A percentile compares a stretch with the other conserved stretches of the same genome.
Conservation (phyloP, 92 coral and sea anemone species). For the Palythoa caribaeorum region DNA sequence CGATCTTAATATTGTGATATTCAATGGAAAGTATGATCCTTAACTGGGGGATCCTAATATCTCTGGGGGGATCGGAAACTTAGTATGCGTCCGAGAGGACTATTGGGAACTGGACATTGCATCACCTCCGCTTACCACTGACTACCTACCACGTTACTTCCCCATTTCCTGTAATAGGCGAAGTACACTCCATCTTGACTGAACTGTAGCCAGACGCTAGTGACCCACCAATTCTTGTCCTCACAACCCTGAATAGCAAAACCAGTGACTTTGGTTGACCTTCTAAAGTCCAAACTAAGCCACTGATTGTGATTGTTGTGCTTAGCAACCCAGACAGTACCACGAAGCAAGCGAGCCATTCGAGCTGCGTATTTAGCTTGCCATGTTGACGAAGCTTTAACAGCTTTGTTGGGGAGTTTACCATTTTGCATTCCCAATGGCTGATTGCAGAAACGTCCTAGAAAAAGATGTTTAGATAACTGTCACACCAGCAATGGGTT, state of each 20-base stretch:
- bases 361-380: constrained; percentile 15
- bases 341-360: constrained; percentile 35
- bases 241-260: constrained; percentile 65
- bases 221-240: constrained; percentile 60
- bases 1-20: no score
- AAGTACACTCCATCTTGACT: constrained; percentile 66
- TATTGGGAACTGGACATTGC: no score
- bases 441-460: constrained; percentile 35
- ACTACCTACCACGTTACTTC: constrained; percentile 53
- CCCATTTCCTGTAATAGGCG: constrained; percentile 54
- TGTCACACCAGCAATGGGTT: neutral
- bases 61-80: no score
- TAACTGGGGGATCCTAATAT: no score
- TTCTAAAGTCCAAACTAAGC: constrained; percentile 61
- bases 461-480: neutral
- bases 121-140: neutral
- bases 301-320: constrained; percentile 50
- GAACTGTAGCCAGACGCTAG: constrained; percentile 51
- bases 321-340: constrained; percentile 56
- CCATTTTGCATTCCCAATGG: constrained; percentile 35
- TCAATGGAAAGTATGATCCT: no score
- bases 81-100: no score
- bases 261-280: constrained; percentile 59
- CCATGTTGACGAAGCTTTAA: neutral
- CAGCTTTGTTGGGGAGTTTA: constrained; percentile 5